These are phyloP conservation scores for Tachyglossus aculeatus DNA, from an alignment of 2,797 vertebrate species.

Conservation along the genomic window DNA sequence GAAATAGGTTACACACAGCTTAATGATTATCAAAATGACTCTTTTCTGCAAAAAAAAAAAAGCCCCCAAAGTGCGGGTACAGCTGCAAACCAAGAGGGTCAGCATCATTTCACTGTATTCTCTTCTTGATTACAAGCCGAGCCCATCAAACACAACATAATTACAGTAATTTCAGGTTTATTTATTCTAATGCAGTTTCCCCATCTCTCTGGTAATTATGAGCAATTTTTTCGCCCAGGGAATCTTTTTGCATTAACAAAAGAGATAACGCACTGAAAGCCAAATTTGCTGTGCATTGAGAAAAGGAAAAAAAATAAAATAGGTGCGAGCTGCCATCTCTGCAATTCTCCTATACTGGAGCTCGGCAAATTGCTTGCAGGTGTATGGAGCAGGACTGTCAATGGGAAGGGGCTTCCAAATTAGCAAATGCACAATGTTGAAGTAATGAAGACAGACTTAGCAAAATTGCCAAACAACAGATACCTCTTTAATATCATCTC, in stretches of 20 bases:
- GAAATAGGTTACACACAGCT: slow-evolving; percentile 85
- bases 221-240: slow-evolving; percentile 97
- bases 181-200: slow-evolving; percentile 99
- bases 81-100: slow-evolving; percentile 99
- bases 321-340: slow-evolving; percentile 91
- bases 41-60: slow-evolving; percentile 80
- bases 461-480: slow-evolving; percentile 86
- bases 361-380: slow-evolving; percentile 99
- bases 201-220: slow-evolving; percentile 99
- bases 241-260: slow-evolving; percentile 99
- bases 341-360: slow-evolving; percentile 89
- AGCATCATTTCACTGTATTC: slow-evolving; percentile 99
- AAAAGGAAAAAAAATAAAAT: slow-evolving; percentile 86
- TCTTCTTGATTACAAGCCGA: slow-evolving; percentile 99
- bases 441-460: slow-evolving; percentile 90
- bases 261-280: slow-evolving; percentile 97
- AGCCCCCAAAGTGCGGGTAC: slow-evolving; percentile 85
- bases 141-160: slow-evolving; percentile 99
- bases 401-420: slow-evolving; percentile 90
- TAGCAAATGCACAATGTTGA: slow-evolving; percentile 92
- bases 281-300: slow-evolving; percentile 93
- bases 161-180: slow-evolving; percentile 99
- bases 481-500: slow-evolving; percentile 80
- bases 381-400: slow-evolving; percentile 93
- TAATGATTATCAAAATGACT: slow-evolving; percentile 86